Evolutionary conservation across 2,113 vertebrate genomes (phyloP), one percentile per base, ranked within the genome.

Genomic region (Podiceps cristatus): DNA sequence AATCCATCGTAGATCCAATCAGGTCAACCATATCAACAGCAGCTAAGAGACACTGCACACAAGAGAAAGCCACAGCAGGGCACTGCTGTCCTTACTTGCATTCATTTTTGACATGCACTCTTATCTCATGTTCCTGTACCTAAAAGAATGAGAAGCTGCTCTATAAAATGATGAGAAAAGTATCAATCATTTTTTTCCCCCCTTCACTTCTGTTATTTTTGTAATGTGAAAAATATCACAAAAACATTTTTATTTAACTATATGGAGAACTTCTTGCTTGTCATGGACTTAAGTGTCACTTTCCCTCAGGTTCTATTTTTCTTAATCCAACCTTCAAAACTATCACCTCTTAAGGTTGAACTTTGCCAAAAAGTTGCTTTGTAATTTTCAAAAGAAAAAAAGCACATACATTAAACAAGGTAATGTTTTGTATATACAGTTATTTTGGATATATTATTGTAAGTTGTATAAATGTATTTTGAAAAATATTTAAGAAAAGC

Each of bases 371-470:
- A 98, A 98, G 93, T 98, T 98, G 97, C 97, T 98, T 98, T 98
- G 98, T 98, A 98, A 98, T 98, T 98, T 98, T 98, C 92, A 96
- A 60, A 89, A 50, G 67, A 86, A 80, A 93, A 94, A 98, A 98
- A 98, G 98, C 98, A 98, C 99, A 99, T 98, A 96, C 97, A 97
- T 98, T 97, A 98, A 98, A 96, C 96, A 98, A 98, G 98, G 96
- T 97, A 98, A 98, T 98, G 98, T 98, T 98, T 98, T 98, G 98
- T 98, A 99, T 99, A 99, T 99, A 98, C 98, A 98, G 99, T 99
- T 99, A 99, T 99, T 99, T 99, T 99, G 99, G 99, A 99, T 99
- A 99, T 98, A 98, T 98, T 99, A 99, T 99, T 99, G 98, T 99
- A 98, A 99, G 99, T 99, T 99, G 99, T 99, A 99, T 99, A 99